Evolutionary conservation across 2,113 vertebrate species (phyloP).

Genomic region (Dissostichus mawsoni): DNA sequence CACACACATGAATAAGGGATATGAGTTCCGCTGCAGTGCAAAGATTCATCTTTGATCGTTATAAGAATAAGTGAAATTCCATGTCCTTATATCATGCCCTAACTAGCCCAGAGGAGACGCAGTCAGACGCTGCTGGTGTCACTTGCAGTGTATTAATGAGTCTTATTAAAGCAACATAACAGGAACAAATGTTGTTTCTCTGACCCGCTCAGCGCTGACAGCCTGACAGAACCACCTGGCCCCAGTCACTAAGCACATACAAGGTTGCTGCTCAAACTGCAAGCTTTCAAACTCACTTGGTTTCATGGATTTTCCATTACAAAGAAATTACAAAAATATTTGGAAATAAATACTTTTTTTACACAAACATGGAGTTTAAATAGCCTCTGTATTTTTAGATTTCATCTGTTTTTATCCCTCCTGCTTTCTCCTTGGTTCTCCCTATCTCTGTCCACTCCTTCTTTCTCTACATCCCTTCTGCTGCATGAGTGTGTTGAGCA

Average conservation of each 20-base stretch:
- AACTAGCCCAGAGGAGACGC: conserved; percentile 62
- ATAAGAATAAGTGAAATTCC: conserved; percentile 42
- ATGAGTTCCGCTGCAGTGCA: conserved; percentile 21
- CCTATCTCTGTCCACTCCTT: too few species aligned
- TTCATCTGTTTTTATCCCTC: not conserved
- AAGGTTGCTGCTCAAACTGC: conserved; percentile 63
- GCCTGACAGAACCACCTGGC: conserved; percentile 72
- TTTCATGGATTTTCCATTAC: conserved; percentile 9
- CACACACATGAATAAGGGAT: conserved; percentile 13
- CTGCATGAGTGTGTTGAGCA: conserved; percentile 36
- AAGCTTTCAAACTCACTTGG: conserved; percentile 27
- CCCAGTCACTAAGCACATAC: conserved; percentile 50
- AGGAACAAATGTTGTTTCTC: conserved; percentile 63
- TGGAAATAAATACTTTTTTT: not conserved
- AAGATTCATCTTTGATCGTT: conserved; percentile 34
- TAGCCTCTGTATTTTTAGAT: too few species aligned
- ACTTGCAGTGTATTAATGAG: conserved; percentile 76
- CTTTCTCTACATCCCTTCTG: conserved; percentile 5
- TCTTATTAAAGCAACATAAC: conserved; percentile 71
- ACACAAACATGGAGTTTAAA: not conserved
- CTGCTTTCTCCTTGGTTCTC: too few species aligned
- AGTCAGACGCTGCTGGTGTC: conserved; percentile 65
- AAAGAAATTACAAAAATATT: conserved; percentile 4
- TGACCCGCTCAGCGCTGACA: conserved; percentile 60
- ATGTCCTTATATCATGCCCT: conserved; percentile 56